phyloP scores from a whole-genome alignment of 2,113 vertebrate species.

The Gnathonemus longibarbis region DNA sequence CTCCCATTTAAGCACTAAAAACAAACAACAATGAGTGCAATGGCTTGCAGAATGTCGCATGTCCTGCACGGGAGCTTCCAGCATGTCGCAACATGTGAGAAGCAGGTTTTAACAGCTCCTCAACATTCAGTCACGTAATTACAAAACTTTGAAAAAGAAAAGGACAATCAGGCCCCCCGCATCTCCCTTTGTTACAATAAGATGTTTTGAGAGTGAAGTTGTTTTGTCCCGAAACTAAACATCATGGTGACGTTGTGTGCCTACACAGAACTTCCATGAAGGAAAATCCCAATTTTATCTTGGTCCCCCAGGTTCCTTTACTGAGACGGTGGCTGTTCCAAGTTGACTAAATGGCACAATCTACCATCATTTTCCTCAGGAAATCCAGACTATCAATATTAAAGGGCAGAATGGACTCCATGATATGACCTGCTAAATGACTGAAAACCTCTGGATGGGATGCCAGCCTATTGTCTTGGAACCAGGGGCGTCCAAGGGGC shows the following conservation, averaged over 20 bases:
- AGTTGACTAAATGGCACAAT: background rate
- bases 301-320: constrained; percentile 3
- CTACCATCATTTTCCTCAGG: constrained; percentile 8
- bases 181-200: background rate
- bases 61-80: background rate
- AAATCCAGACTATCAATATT: background rate
- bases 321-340: background rate
- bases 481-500: background rate
- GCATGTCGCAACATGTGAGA: background rate
- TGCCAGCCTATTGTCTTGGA: background rate
- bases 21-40: constrained; percentile 4
- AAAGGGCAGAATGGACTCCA: background rate
- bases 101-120: background rate
- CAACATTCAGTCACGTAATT: background rate
- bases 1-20: constrained; percentile 16
- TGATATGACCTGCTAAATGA: background rate
- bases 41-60: background rate
- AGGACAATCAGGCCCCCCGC: background rate
- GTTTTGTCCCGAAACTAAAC: background rate
- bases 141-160: constrained; percentile 2
- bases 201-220: background rate
- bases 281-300: constrained; percentile 9
- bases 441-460: background rate
- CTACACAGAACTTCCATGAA: background rate
- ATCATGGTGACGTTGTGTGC: background rate